A percentile compares a stretch with the other conserved stretches of the same genome.
These are phyloP conservation scores for Columba guinea DNA, from an alignment of 2,797 vertebrate species.

Conservation along the genomic window DNA sequence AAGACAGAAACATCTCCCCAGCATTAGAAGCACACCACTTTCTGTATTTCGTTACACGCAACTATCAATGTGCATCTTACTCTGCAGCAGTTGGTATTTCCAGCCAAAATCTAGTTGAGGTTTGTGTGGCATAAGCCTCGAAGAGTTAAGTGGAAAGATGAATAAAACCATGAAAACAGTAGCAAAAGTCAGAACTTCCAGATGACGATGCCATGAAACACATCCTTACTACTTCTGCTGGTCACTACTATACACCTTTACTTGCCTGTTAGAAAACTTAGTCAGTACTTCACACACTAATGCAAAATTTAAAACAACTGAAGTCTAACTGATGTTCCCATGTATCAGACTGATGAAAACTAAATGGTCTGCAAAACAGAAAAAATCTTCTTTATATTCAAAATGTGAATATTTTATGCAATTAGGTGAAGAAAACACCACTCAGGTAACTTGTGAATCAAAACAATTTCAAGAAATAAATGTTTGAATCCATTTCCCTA, in stretches of 20 bases:
- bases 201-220: neutral
- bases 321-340: neutral
- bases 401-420: neutral
- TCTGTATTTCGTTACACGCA: neutral
- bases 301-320: neutral
- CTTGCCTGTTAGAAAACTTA: neutral
- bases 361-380: neutral
- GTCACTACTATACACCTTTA: neutral
- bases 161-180: neutral
- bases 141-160: neutral
- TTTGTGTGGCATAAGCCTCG: neutral
- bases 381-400: neutral
- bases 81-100: neutral
- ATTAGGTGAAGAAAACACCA: neutral
- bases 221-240: neutral
- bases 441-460: neutral
- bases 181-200: neutral
- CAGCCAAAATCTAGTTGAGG: neutral
- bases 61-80: neutral
- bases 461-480: neutral
- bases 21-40: rapidly evolving
- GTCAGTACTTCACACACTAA: neutral
- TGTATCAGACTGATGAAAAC: neutral
- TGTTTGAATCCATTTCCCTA: neutral
- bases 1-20: neutral